Evolutionary conservation across 2,888 invertebrate genomes (phyloP), one percentile per base, ranked within the genome.

Genomic region (Aplocera efformata): DNA sequence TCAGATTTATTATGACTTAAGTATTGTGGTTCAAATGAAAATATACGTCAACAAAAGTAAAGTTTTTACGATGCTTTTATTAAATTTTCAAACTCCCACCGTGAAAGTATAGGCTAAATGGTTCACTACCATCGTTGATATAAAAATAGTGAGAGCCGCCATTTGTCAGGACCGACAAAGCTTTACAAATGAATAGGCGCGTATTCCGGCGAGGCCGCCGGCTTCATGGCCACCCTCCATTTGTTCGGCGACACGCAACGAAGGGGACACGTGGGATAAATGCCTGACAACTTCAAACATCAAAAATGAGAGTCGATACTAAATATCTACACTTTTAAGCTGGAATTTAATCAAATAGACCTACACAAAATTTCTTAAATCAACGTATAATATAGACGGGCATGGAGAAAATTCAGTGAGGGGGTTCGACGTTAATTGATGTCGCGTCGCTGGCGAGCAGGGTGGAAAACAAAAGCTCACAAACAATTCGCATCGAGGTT

Each of bases 401-500:
- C 63, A 73, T 64, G 75, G 79, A 82, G 82, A 81, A 84, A 82
- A 83, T 82, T 77, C 78, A 77, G 75, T 68, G 68, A 72, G 69
- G 70, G 73, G 67, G 72, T 78, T 71, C 78, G 74, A 80, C 79
- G 81, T 85, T 88, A 88, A 86, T 86, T 86, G 86, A 86, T 85
- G 82, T 82, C 84, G 84, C 82, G 78, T 81, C 77, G 78, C 72
- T 69, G 78, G 75, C 75, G 77, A 79, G 70, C 66, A 73, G 72
- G 78, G 75, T 77, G 79, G 76, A 77, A 81, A 81, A 85, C 85
- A 86, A 86, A 88, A 80, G 84, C 79, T 85, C 79, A 81, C 84
- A 84, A 88, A 86, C 86, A 88, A 86, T 86, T 85, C 85, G 72
- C 80, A 83, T 84, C 70, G 81, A 73, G 81, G 85, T 81, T 85